Evolutionary conservation across 2,888 invertebrate species (phyloP).

Genomic region (Augochlorella aurata): DNA sequence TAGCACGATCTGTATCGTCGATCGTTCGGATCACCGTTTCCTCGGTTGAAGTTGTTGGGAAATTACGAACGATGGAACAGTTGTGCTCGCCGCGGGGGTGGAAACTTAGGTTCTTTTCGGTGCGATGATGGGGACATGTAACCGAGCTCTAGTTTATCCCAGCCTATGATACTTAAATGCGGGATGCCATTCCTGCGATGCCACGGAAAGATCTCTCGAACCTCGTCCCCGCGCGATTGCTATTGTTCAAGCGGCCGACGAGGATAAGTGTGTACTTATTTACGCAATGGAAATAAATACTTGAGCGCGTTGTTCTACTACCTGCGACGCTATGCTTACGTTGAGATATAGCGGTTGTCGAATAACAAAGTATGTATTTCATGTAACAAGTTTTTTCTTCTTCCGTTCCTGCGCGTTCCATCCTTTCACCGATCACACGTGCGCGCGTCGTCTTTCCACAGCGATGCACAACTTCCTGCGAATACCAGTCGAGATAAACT

Average conservation of each 20-base stretch:
- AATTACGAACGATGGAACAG: not conserved
- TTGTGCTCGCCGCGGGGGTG: conserved; percentile 13
- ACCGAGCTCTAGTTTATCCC: conserved; percentile 29
- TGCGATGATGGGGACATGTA: conserved; percentile 22
- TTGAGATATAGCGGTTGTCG: conserved; percentile 67
- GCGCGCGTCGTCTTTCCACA: not conserved
- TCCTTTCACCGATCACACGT: not conserved
- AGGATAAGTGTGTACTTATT: conserved; percentile 73
- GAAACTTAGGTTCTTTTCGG: conserved; percentile 11
- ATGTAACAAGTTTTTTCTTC: conserved; percentile 58
- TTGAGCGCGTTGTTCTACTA: conserved; percentile 62
- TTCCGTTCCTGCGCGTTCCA: not conserved
- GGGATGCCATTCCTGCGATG: not conserved
- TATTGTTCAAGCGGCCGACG: conserved; percentile 58
- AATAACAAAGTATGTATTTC: conserved; percentile 77
- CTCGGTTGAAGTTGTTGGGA: not conserved
- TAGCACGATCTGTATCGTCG: not conserved
- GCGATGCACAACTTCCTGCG: not conserved
- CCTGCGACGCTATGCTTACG: conserved; percentile 63
- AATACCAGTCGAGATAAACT: too few species aligned
- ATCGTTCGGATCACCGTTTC: not conserved
- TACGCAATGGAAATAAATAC: conserved; percentile 63
- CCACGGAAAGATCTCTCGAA: conserved; percentile 23
- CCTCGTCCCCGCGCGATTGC: conserved; percentile 33
- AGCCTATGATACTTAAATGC: conserved; percentile 25